Conservation (phyloP, 2,797 vertebrate species). For the Odontamblyopus rebecca region DNA sequence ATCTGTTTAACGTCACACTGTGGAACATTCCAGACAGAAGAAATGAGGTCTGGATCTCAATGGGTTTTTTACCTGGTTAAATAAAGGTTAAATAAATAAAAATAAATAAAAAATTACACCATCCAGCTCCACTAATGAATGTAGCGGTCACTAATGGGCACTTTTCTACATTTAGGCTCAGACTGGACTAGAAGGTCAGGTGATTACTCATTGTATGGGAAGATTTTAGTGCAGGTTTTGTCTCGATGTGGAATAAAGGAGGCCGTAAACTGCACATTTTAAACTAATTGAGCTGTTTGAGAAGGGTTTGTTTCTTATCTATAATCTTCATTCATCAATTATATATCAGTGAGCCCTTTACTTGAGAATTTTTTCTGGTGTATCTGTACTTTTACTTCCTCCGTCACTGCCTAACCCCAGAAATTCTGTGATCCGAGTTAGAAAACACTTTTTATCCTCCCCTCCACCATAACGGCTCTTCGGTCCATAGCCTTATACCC, state of each 20-base stretch:
- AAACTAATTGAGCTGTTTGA: background rate
- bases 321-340: too few relatives aligned
- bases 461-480: background rate
- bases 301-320: background rate
- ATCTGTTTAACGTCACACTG: too few relatives aligned
- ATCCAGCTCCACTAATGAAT: conserved; percentile 28
- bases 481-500: conserved; percentile 7
- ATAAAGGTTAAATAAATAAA: too few relatives aligned
- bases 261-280: background rate
- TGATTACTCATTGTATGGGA: background rate
- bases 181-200: conserved; percentile 20
- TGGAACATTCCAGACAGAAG: too few relatives aligned
- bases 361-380: too few relatives aligned
- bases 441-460: too few relatives aligned
- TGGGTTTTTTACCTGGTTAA: too few relatives aligned
- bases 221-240: background rate
- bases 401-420: too few relatives aligned
- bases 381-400: too few relatives aligned
- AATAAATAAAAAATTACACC: background rate
- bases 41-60: too few relatives aligned
- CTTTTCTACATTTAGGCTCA: conserved; percentile 18
- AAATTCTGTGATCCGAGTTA: too few relatives aligned
- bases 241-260: background rate
- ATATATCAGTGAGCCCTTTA: too few relatives aligned
- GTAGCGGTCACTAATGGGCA: conserved; percentile 6